Conservation (phyloP, 2,888 invertebrate species). For the Synergus itoensis region DNA sequence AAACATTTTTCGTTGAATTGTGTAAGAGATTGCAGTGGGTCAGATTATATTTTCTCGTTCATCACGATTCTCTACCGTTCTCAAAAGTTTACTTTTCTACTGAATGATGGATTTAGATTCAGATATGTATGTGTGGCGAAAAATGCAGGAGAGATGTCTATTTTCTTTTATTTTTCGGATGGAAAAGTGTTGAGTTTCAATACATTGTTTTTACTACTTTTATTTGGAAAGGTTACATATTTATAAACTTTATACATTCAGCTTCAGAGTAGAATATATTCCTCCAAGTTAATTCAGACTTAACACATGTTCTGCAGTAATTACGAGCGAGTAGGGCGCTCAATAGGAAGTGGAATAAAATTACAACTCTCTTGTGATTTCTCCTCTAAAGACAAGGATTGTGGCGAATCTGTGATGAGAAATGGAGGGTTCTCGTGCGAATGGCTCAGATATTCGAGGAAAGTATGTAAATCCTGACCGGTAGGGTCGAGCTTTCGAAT, state of each 20-base stretch:
- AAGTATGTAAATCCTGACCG: conserved; percentile 50
- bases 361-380: conserved; percentile 8
- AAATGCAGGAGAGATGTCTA: background rate
- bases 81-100: background rate
- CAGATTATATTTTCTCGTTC: conserved; percentile 21
- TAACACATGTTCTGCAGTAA: conserved; percentile 26
- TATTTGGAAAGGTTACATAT: background rate
- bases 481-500: conserved; percentile 37
- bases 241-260: background rate
- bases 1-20: conserved; percentile 8
- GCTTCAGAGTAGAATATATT: conserved; percentile 7
- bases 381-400: conserved; percentile 4
- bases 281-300: conserved; percentile 25
- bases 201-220: background rate
- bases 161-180: background rate
- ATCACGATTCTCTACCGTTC: background rate
- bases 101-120: conserved; percentile 2
- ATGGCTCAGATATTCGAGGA: conserved; percentile 16
- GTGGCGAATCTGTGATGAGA: conserved; percentile 30
- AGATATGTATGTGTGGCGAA: background rate
- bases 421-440: conserved; percentile 34
- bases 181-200: background rate
- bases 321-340: conserved; percentile 3
- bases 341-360: background rate
- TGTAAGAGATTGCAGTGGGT: background rate